Evolutionary conservation across 2,113 vertebrate genomes (phyloP), one percentile per base, ranked within the genome.

Genomic region (Polypterus senegalus): DNA sequence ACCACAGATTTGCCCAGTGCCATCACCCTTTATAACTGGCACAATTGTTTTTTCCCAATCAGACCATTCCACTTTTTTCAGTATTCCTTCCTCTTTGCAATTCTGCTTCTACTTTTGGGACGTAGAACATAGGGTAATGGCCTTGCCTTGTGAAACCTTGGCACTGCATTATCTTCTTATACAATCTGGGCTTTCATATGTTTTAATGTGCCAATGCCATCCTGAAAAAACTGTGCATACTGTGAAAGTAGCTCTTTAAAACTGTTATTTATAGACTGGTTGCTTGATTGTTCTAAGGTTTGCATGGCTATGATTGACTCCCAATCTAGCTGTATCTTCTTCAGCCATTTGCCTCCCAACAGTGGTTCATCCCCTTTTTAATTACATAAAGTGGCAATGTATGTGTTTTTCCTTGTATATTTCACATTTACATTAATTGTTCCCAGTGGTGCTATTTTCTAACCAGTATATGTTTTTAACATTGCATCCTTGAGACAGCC

Each of bases 381-480:
- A 59, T 3, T 2, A 63, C 47, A 51, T 62, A 59, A 4, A 65
- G 44, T 5, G 57, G 8, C 3, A 64, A 5, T 51, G 67, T 6
- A 4, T 64, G 45, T 27, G n/a, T 55, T 60, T 65, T 10, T 11
- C 52, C 7, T 47, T 47, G 43, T 61, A 5, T 63, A 54, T 4
- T 6, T 54, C 9, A 61, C 56, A 48, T 7, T 3, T n/a, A 60
- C 56, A 9, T 10, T 47, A 5, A 57, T 7, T 52, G 46, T 62
- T 4, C 60, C 65, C 46, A 54, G 4, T 4, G 53, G 64, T 6
- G 5, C 4, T 10, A 66, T 45, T 9, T 47, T 60, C 46, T 69
- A 51, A 4, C 61, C 61, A n/a, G 52, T 68, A 46, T 71, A 59
- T 4, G 58, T 66, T 46, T 72, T 72, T 4, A 71, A 27, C 56